phyloP scores from a whole-genome alignment of 2,113 vertebrate genomes.

The Ellobius talpinus region DNA sequence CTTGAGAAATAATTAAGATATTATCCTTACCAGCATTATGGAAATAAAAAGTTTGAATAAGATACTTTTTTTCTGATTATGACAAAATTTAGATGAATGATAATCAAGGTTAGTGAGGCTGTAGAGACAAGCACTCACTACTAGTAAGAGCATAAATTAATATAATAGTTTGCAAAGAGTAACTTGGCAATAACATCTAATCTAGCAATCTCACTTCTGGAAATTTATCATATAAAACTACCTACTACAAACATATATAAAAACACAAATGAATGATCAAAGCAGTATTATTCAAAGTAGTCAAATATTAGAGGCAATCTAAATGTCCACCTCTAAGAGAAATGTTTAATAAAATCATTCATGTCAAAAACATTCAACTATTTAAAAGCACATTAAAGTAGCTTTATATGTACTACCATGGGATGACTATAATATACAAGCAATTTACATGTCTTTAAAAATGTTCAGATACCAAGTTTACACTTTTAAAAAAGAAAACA shows the following conservation, averaged over 20 bases:
- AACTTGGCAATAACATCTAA: conserved; percentile 43
- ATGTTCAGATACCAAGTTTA: conserved; percentile 42
- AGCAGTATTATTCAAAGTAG: conserved; percentile 44
- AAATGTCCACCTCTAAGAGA: conserved; percentile 11
- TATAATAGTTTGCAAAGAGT: conserved; percentile 49
- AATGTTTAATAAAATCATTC: conserved; percentile 54
- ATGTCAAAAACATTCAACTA: conserved; percentile 24
- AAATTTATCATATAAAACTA: conserved; percentile 38
- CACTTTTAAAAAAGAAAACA: neutral
- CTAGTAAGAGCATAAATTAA: neutral
- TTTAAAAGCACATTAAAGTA: conserved; percentile 42
- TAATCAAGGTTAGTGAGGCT: conserved; percentile 27
- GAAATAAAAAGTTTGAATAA: conserved; percentile 42
- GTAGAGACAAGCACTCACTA: neutral
- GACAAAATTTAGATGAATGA: conserved; percentile 31
- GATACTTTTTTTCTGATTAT: conserved; percentile 12
- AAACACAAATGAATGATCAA: conserved; percentile 55
- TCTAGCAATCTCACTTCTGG: conserved; percentile 48
- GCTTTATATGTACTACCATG: neutral
- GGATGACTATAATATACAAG: conserved; percentile 60
- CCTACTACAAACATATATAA: conserved; percentile 32
- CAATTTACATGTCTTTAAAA: conserved; percentile 2
- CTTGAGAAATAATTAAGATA: conserved; percentile 38
- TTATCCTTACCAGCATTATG: conserved; percentile 33
- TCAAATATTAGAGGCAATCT: neutral